These are phyloP conservation scores for Dryadula phaetusa DNA, from an alignment of 2,888 invertebrate species.

Conservation along the genomic window DNA sequence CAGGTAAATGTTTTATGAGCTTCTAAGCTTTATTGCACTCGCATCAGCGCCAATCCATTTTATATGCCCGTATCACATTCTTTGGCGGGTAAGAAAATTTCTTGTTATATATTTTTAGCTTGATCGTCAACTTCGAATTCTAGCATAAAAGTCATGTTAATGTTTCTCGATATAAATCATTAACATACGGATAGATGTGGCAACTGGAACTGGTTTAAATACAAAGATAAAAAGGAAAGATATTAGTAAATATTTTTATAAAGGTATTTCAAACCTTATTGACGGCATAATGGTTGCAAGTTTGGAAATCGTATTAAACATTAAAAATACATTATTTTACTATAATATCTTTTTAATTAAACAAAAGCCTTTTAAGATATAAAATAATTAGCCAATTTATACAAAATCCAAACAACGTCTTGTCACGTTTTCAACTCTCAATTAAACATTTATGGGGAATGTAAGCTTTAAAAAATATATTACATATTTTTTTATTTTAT, in stretches of 20 bases:
- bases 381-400: too few species aligned
- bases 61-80: slow-evolving; percentile 60
- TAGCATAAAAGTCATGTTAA: slow-evolving; percentile 25
- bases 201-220: not conserved
- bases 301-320: not conserved
- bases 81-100: slow-evolving; percentile 61
- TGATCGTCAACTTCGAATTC: slow-evolving; percentile 54
- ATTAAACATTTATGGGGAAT: too few species aligned
- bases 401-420: too few species aligned
- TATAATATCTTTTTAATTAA: too few species aligned
- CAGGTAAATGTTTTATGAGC: slow-evolving; percentile 32
- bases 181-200: not conserved
- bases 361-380: too few species aligned
- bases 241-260: not conserved
- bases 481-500: slow-evolving; percentile 16
- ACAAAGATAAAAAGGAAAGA: not conserved
- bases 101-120: slow-evolving; percentile 63
- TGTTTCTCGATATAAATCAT: slow-evolving; percentile 1
- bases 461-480: not conserved
- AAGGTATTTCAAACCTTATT: not conserved
- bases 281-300: not conserved
- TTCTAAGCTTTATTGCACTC: slow-evolving; percentile 36
- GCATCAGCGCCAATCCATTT: slow-evolving; percentile 59
- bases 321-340: not conserved
- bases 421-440: too few species aligned